Base-by-base conservation (phyloP, 2,888 invertebrate species). In the Tetanocera ferruginea region DNA sequence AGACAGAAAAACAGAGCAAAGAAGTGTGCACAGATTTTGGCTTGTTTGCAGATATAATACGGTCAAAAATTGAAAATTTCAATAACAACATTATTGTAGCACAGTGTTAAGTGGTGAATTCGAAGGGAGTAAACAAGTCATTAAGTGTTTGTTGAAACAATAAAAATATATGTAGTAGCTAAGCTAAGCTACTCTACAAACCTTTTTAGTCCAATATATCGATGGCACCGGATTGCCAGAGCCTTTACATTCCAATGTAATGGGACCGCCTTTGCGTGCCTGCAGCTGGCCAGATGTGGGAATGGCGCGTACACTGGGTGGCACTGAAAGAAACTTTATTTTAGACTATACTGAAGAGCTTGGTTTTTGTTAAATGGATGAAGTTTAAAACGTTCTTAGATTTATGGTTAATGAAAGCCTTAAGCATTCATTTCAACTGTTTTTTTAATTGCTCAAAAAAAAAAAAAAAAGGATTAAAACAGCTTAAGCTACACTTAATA, bases 211-310 rank as follows among this genome's bases (percentile, higher is more conserved):
- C 94, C 94, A 94, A n/a, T 91, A 91, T 80, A 94, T 94, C 28
- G 91, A 92, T 0, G 94, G 94, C 43, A 94, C 93, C 0, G 94
- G 94, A 89, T 94, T 94, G 17, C 94, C 94, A 0, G 93, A 92
- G 0, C 94, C 94, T 79, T 93, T 90, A 84, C 94, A 94, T 87
- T 94, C 93, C 76, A 94, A 88, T 57, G 94, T 93, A 1, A 94
- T 92, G 0, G 93, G 92, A 14, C 93, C 93, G 0, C 93, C 94
- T 77, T 94, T 92, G 66, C 94, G 88, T 14, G 94, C 94, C 51
- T 93, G 93, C 69, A 94, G 91, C 84, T 93, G 93, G 5, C 93
- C 91, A 34, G 91, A 92, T 84, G 93, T 92, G 4, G 94, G 94
- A 60, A 93, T 91, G n/a, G 93, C 92, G 34, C 93, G 90, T 70